Evolutionary conservation across 2,797 vertebrate genomes (phyloP).

Genomic region (Psittacula derbiana): DNA sequence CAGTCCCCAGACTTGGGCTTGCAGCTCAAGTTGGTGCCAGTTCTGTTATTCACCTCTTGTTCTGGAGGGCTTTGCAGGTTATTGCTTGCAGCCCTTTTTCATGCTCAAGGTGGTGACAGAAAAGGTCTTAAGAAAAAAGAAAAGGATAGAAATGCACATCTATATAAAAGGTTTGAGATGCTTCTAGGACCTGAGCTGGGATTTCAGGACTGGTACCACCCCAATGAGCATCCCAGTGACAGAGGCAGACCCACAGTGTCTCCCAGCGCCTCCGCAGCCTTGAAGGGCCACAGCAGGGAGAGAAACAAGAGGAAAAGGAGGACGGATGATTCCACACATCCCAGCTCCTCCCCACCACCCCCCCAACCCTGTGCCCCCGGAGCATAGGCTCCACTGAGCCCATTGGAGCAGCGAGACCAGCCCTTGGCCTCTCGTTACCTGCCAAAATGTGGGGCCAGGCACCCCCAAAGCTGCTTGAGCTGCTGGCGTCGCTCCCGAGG

Average conservation of each 20-base stretch:
- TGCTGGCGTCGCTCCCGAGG: not conserved
- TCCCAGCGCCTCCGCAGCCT: not conserved
- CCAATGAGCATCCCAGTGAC: not conserved
- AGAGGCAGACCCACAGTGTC: not conserved
- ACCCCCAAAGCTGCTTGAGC: not conserved
- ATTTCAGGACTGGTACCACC: not conserved
- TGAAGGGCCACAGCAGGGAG: not conserved
- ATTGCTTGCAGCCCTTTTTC: not conserved
- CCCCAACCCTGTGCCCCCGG: rapidly evolving
- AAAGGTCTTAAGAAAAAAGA: not conserved
- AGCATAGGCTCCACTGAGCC: rapidly evolving
- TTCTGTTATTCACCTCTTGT: not conserved
- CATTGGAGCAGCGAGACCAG: rapidly evolving
- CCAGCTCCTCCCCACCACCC: not conserved
- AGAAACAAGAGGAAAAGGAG: not conserved
- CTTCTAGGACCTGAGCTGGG: not conserved
- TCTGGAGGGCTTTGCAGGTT: not conserved
- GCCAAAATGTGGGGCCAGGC: not conserved
- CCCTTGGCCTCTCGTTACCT: not conserved
- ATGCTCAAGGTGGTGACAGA: not conserved
- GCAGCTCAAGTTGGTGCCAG: rapidly evolving
- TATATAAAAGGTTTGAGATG: not conserved
- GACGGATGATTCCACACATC: rapidly evolving
- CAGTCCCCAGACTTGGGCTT: not conserved
- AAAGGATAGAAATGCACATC: rapidly evolving